Percentiles rank a stretch among this genome's conserved stretches.
phyloP scores from a whole-genome alignment of 2,113 vertebrate species.

The Silurus asotus region DNA sequence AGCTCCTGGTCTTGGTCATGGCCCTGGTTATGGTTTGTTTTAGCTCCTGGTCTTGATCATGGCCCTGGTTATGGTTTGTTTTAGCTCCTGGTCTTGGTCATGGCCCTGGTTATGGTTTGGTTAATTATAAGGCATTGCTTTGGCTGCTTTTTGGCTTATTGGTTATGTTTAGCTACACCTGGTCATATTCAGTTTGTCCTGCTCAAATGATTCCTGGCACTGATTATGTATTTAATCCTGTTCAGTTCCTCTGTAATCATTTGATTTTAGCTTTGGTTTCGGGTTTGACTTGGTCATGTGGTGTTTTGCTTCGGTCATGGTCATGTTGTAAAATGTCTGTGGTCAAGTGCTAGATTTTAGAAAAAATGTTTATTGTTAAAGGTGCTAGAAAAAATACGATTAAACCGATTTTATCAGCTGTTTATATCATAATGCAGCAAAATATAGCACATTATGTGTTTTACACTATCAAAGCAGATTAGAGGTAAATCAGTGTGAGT shows the following conservation, averaged over 20 bases:
- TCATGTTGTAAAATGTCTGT: too few relatives aligned
- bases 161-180: too few relatives aligned
- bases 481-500: not conserved
- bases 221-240: not conserved
- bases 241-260: too few relatives aligned
- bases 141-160: too few relatives aligned
- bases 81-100: not conserved
- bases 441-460: not conserved
- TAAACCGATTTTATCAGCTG: not conserved
- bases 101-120: not conserved
- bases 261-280: too few relatives aligned
- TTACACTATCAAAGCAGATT: not conserved
- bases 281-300: not conserved
- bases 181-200: too few relatives aligned
- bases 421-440: too few relatives aligned
- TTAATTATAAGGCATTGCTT: too few relatives aligned
- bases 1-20: not conserved
- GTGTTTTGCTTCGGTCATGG: too few relatives aligned
- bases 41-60: not conserved
- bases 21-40: not conserved
- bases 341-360: not conserved
- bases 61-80: not conserved
- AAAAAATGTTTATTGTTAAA: not conserved
- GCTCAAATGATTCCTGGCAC: too few relatives aligned
- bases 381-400: not conserved